phyloP scores from a whole-genome alignment of 2,888 invertebrate genomes.

The Scrobipalpa atriplicella region DNA sequence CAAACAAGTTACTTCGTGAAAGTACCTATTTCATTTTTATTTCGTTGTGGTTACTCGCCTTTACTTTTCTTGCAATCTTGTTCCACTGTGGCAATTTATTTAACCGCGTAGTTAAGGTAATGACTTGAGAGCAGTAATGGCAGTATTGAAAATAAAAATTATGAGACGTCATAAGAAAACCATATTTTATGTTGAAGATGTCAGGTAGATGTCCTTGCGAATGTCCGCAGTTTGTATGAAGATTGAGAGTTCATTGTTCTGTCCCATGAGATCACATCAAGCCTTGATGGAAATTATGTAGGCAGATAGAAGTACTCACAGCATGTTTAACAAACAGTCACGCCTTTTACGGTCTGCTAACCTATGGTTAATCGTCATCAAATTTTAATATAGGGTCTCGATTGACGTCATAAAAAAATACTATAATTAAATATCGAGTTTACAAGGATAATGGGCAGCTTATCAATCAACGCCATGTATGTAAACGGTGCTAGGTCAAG shows the following conservation, averaged over 20 bases:
- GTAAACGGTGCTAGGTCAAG: conserved; percentile 8
- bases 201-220: conserved; percentile 11
- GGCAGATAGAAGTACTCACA: background rate
- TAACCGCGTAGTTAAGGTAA: conserved; percentile 14
- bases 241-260: conserved; percentile 22
- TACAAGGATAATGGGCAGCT: background rate
- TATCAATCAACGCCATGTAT: conserved; percentile 1
- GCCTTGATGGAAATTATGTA: background rate
- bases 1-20: too few species aligned
- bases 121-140: background rate
- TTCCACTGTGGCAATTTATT: background rate
- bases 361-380: background rate
- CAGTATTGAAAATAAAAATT: background rate
- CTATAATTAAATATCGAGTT: background rate
- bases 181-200: conserved; percentile 10
- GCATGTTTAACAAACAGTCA: conserved; percentile 6
- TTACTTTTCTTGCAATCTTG: background rate
- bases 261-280: conserved; percentile 16
- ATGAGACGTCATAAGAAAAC: background rate
- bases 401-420: background rate
- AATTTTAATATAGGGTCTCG: background rate
- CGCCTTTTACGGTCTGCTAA: conserved; percentile 10
- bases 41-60: background rate
- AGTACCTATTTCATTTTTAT: background rate
- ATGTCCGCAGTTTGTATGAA: background rate